Evolutionary conservation across 2,113 vertebrate genomes (phyloP).

Genomic region (Sapayoa aenigma): DNA sequence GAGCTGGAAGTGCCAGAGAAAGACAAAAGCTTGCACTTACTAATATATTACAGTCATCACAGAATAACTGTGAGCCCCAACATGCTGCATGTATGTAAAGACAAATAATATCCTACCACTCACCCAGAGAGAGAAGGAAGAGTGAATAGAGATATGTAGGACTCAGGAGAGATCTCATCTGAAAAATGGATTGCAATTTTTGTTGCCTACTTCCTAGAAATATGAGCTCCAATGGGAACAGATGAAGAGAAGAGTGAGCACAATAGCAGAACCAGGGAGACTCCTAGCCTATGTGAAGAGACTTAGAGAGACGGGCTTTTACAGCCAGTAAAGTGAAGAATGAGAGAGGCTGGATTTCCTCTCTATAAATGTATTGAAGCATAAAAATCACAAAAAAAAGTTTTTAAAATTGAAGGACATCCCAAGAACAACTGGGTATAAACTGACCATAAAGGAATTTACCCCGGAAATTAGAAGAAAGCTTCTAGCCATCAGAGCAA

Average conservation of each 20-base stretch:
- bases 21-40: not conserved
- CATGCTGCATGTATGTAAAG: not conserved
- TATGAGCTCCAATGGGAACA: not conserved
- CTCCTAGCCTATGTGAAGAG: not conserved
- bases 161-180: not conserved
- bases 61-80: not conserved
- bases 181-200: not conserved
- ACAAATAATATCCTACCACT: not conserved
- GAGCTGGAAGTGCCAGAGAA: not conserved
- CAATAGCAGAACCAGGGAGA: not conserved
- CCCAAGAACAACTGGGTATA: not conserved
- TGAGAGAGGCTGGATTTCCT: not conserved
- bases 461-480: not conserved
- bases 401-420: not conserved
- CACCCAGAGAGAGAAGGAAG: not conserved
- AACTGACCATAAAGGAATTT: not conserved
- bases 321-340: not conserved
- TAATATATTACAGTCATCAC: not conserved
- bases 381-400: not conserved
- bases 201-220: not conserved
- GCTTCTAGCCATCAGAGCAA: not conserved
- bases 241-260: not conserved
- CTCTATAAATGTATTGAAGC: not conserved
- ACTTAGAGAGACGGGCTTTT: not conserved
- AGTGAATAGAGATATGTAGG: not conserved